Evolutionary conservation across 2,797 vertebrate genomes (phyloP).

Genomic region (Oreonectes daqikongensis): DNA sequence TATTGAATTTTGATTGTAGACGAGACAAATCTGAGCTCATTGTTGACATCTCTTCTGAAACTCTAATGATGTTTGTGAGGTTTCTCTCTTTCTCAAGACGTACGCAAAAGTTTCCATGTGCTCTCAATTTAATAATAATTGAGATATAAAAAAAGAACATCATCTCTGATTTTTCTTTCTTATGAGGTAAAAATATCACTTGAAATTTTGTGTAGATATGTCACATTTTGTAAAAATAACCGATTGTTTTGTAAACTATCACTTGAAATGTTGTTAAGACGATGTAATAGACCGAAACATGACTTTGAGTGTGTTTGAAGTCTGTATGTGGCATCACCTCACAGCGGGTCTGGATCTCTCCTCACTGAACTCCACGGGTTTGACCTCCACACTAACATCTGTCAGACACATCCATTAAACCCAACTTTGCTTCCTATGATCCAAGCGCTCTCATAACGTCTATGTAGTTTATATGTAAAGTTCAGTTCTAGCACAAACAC

Average conservation of each 20-base stretch:
- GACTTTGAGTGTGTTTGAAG: slow-evolving; percentile 42
- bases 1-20: no score
- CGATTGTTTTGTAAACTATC: not conserved
- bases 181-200: no score
- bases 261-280: not conserved
- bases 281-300: not conserved
- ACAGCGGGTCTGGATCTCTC: slow-evolving; percentile 65
- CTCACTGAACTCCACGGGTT: slow-evolving; percentile 59
- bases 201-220: not conserved
- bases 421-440: slow-evolving; percentile 47
- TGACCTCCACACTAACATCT: slow-evolving; percentile 63
- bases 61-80: no score
- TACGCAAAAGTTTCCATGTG: no score
- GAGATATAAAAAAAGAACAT: no score
- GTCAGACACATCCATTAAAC: slow-evolving; percentile 69
- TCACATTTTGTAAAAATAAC: not conserved
- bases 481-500: not conserved
- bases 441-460: slow-evolving; percentile 24
- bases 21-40: no score
- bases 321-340: slow-evolving; percentile 67
- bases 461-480: not conserved
- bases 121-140: no score
- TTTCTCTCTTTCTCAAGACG: no score
- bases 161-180: no score
- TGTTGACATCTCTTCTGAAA: no score